phyloP scores from a whole-genome alignment of 2,797 vertebrate species.

The Periparus ater region DNA sequence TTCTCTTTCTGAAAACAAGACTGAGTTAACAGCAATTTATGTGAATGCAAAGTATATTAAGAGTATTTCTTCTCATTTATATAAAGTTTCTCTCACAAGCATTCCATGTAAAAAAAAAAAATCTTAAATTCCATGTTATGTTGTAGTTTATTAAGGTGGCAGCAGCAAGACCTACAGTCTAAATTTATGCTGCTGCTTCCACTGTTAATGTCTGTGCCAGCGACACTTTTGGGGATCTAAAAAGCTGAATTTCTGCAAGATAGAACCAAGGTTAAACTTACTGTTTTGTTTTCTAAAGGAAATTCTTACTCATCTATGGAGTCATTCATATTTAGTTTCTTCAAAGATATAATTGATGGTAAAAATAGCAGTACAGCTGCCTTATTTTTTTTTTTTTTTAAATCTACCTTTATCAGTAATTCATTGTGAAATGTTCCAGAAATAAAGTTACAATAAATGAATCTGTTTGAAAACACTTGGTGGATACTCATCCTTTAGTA shows the following conservation, averaged over 20 bases:
- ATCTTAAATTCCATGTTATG: neutral
- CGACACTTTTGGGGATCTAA: slow-evolving; percentile 74
- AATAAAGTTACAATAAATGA: neutral
- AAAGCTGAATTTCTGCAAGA: slow-evolving; percentile 68
- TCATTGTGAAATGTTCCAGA: neutral
- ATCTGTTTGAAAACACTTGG: neutral
- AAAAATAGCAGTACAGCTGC: neutral
- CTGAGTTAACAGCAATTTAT: neutral
- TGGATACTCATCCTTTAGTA: neutral
- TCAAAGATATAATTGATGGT: neutral
- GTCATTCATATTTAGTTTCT: neutral
- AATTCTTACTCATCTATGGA: neutral
- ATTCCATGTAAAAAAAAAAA: neutral
- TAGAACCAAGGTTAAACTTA: slow-evolving; percentile 77
- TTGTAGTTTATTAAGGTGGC: neutral
- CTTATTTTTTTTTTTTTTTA: neutral
- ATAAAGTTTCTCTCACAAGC: neutral
- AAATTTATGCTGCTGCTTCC: neutral
- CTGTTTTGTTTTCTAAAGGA: slow-evolving; percentile 39
- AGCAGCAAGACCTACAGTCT: neutral
- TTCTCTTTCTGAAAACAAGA: neutral
- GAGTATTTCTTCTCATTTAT: neutral
- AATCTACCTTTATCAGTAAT: neutral
- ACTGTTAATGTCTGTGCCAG: slow-evolving; percentile 51
- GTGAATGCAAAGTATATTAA: neutral